Evolutionary conservation across 2,113 vertebrate species (phyloP).

Genomic region (Sakesphorus luctuosus): DNA sequence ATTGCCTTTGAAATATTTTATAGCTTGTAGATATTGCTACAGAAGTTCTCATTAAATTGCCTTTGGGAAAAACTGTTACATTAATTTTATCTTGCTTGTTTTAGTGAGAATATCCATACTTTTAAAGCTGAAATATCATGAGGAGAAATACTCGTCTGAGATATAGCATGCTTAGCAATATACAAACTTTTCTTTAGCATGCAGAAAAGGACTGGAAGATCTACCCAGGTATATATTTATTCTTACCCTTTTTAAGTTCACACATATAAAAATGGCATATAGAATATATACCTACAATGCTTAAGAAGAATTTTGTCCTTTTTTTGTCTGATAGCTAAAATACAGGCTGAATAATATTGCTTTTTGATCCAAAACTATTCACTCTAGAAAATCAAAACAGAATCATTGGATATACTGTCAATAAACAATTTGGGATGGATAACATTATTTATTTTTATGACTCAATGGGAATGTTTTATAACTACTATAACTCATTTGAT

Average conservation of each 20-base stretch:
- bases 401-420: background rate
- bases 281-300: background rate
- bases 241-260: background rate
- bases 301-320: background rate
- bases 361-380: background rate
- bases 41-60: background rate
- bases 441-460: background rate
- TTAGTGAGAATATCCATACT: background rate
- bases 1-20: background rate
- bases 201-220: background rate
- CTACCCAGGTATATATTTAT: background rate
- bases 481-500: background rate
- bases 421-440: background rate
- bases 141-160: background rate
- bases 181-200: background rate
- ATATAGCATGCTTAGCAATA: background rate
- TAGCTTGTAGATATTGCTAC: background rate
- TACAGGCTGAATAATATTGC: background rate
- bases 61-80: background rate
- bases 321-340: background rate
- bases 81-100: background rate
- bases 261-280: background rate
- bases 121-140: background rate
- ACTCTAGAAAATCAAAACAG: background rate
- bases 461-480: background rate